Percentiles rank a stretch among this genome's conserved stretches.
These are phyloP conservation scores for Chymomyza amoena DNA, from an alignment of 2,888 invertebrate genomes.

Conservation along the genomic window DNA sequence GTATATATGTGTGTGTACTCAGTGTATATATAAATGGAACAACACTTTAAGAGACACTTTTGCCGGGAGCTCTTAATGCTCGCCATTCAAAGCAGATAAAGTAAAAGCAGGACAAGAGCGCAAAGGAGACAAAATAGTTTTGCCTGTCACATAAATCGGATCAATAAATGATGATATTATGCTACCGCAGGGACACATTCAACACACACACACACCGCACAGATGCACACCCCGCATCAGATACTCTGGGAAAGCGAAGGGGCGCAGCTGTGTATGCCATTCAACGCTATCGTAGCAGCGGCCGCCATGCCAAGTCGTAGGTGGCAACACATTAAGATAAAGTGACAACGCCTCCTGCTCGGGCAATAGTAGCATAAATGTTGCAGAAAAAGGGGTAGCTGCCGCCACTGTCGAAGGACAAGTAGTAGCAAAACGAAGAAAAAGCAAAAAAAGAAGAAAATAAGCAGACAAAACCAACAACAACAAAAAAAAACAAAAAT, in stretches of 20 bases:
- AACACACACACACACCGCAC: conserved; percentile 41
- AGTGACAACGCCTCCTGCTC: conserved; percentile 66
- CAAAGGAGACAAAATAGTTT: conserved; percentile 59
- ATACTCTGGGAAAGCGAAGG: background rate
- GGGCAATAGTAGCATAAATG: conserved; percentile 9
- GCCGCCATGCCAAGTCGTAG: conserved; percentile 58
- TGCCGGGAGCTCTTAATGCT: conserved; percentile 14
- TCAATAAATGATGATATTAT: conserved; percentile 77
- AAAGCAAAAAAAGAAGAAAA: conserved; percentile 60
- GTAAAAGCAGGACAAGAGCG: conserved; percentile 16
- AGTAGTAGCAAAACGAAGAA: background rate
- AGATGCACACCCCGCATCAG: background rate
- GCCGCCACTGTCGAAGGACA: conserved; percentile 1
- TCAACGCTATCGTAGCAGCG: conserved; percentile 23
- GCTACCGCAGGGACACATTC: conserved; percentile 75
- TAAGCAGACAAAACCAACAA: conserved; percentile 67
- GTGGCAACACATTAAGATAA: conserved; percentile 75
- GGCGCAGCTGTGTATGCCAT: conserved; percentile 17
- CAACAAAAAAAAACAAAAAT: conserved; percentile 67
- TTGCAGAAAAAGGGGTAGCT: conserved; percentile 60
- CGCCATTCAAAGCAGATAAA: conserved; percentile 42
- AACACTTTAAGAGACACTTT: background rate
- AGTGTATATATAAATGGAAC: background rate
- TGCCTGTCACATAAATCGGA: conserved; percentile 76
- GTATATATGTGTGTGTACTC: background rate